Evolutionary conservation across 2,888 invertebrate species (phyloP).

Genomic region (Pheosia tremula): DNA sequence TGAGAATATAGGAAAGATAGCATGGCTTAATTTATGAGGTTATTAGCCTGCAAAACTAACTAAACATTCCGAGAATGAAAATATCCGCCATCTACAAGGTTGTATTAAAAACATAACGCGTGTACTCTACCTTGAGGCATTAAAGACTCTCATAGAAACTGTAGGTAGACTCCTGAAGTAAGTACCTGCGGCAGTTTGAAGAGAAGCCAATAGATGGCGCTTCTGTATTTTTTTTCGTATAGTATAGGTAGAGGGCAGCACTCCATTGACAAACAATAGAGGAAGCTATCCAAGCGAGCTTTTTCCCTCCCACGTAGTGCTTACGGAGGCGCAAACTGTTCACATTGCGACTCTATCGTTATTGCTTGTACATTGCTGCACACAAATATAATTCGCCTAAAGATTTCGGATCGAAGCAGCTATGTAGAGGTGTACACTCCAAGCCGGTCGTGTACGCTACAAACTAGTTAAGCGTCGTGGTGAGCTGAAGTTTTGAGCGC

Average conservation of each 20-base stretch:
- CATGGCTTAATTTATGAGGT: too few species aligned
- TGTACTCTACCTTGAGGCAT: neutral
- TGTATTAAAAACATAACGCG: neutral
- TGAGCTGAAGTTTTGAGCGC: constrained; percentile 63
- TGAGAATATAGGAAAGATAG: too few species aligned
- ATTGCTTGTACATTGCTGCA: constrained; percentile 46
- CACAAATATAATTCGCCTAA: neutral
- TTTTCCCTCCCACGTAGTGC: constrained; percentile 45
- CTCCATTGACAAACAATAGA: constrained; percentile 13
- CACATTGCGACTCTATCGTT: constrained; percentile 1
- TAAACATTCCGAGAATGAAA: too few species aligned
- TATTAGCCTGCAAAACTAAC: too few species aligned
- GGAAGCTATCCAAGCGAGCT: constrained; percentile 41
- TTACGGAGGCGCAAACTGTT: constrained; percentile 6
- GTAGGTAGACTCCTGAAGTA: neutral
- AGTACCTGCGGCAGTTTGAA: neutral
- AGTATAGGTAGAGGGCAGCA: constrained; percentile 42
- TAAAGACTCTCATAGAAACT: neutral
- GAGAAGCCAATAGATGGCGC: constrained; percentile 49
- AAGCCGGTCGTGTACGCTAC: constrained; percentile 10
- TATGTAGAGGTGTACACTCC: constrained; percentile 28
- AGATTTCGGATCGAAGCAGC: constrained; percentile 7
- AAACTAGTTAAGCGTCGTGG: constrained; percentile 36
- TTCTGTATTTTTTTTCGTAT: constrained; percentile 17
- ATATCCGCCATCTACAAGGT: constrained; percentile 1